Evolutionary conservation across 2,797 vertebrate species (phyloP).

Genomic region (Lagodon rhomboides): DNA sequence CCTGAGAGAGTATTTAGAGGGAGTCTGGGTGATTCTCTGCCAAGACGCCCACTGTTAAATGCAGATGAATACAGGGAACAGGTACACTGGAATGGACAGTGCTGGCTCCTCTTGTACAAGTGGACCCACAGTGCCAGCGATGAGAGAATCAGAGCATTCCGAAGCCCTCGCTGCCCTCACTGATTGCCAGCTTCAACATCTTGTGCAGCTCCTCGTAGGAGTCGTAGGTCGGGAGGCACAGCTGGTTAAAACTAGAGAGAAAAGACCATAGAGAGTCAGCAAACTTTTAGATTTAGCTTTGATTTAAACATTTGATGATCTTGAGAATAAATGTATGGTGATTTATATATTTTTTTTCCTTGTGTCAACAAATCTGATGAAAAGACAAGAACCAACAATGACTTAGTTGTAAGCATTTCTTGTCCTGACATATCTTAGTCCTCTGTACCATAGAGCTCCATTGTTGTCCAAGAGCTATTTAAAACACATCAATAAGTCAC

Average conservation of each 20-base stretch:
- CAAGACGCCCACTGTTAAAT: constrained; percentile 34
- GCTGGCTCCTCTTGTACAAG: constrained; percentile 26
- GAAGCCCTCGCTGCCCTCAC: constrained; percentile 98
- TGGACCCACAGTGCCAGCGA: constrained; percentile 45
- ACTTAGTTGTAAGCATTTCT: constrained; percentile 7
- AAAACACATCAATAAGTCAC: constrained; percentile 10
- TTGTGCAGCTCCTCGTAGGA: constrained; percentile 99
- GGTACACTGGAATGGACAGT: constrained; percentile 21
- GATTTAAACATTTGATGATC: not conserved
- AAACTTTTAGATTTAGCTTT: not conserved
- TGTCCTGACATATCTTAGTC: not conserved
- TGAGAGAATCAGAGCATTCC: constrained; percentile 93
- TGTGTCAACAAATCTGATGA: not conserved
- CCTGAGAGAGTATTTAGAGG: constrained; percentile 51
- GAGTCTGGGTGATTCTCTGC: constrained; percentile 30
- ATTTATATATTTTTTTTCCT: not conserved
- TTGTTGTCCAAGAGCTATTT: constrained; percentile 23
- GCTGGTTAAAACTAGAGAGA: constrained; percentile 96
- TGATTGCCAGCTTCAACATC: constrained; percentile 99
- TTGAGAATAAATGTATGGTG: not conserved
- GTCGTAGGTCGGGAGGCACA: constrained; percentile 99
- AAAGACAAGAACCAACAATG: not conserved
- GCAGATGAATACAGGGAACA: constrained; percentile 38
- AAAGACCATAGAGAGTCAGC: not conserved
- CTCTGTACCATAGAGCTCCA: constrained; percentile 6